Evolutionary conservation across 2,888 invertebrate genomes (phyloP).

Genomic region (Neoitamus cyanurus): DNA sequence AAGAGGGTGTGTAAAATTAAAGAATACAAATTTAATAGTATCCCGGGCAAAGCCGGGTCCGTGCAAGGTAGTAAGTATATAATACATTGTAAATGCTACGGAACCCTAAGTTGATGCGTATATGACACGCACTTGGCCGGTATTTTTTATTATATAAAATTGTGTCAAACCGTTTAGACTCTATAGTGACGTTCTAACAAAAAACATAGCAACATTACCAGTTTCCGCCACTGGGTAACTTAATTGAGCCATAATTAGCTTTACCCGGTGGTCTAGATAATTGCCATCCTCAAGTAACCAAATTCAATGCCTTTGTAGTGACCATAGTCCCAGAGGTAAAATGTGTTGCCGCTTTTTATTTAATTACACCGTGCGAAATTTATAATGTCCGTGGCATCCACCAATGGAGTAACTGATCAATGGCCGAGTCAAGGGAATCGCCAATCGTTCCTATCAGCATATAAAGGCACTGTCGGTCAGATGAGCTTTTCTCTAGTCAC

Average conservation of each 20-base stretch:
- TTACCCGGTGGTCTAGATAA: background rate
- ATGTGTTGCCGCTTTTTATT: background rate
- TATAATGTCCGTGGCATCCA: background rate
- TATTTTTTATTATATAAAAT: too few relatives aligned
- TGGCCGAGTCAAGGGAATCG: background rate
- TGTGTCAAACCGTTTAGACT: too few relatives aligned
- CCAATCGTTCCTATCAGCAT: background rate
- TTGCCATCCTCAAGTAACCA: background rate
- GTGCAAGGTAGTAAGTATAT: too few relatives aligned
- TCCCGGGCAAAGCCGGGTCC: too few relatives aligned
- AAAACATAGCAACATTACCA: background rate
- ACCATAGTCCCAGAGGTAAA: background rate
- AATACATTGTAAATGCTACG: too few relatives aligned
- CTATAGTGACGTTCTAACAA: too few relatives aligned
- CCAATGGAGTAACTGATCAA: background rate
- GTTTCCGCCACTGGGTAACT: background rate
- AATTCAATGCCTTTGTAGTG: background rate
- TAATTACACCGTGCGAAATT: background rate
- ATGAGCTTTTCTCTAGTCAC: background rate
- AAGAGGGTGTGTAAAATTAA: too few relatives aligned
- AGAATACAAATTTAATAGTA: too few relatives aligned
- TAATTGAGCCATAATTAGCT: background rate
- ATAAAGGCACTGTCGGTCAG: background rate
- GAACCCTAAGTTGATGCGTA: too few relatives aligned
- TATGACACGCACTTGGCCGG: too few relatives aligned